Conservation (phyloP, 2,888 invertebrate genomes). For the Aproaerema taeniolella region DNA sequence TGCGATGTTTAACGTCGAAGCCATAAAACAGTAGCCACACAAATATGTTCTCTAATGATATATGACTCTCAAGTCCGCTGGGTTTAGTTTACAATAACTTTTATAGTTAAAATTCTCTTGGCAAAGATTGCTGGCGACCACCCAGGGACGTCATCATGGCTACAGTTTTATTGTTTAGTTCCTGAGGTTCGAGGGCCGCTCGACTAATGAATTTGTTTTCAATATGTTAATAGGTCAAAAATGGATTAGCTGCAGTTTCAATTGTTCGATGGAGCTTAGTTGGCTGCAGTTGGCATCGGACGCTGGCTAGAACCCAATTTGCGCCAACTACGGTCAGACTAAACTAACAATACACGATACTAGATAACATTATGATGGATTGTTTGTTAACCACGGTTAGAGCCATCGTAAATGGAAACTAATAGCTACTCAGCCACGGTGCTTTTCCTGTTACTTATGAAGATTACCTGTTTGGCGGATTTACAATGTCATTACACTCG, state of each 20-base stretch:
- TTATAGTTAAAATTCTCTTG: slow-evolving; percentile 40
- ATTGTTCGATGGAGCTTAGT: slow-evolving; percentile 47
- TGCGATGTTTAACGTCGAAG: too few species aligned
- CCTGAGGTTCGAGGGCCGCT: slow-evolving; percentile 17
- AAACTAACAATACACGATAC: slow-evolving; percentile 34
- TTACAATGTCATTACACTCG: neutral
- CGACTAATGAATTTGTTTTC: slow-evolving; percentile 21
- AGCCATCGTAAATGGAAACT: slow-evolving; percentile 31
- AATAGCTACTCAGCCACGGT: slow-evolving; percentile 28
- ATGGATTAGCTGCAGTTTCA: slow-evolving; percentile 38
- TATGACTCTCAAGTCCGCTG: slow-evolving; percentile 3
- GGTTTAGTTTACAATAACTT: slow-evolving; percentile 21
- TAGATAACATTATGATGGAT: slow-evolving; percentile 39
- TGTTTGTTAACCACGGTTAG: slow-evolving; percentile 34
- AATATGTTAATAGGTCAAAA: slow-evolving; percentile 27
- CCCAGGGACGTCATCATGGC: slow-evolving; percentile 34
- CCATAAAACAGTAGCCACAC: neutral
- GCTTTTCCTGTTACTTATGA: slow-evolving; percentile 3
- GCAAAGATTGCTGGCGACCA: slow-evolving; percentile 35
- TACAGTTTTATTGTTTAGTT: slow-evolving; percentile 35
- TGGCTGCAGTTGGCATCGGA: slow-evolving; percentile 51
- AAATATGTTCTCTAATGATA: slow-evolving; percentile 6
- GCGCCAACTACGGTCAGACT: slow-evolving; percentile 39
- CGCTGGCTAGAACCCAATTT: slow-evolving; percentile 58
- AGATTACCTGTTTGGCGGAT: too few species aligned